phyloP scores from a whole-genome alignment of 2,113 vertebrate genomes.

The Calyptomena viridis region DNA sequence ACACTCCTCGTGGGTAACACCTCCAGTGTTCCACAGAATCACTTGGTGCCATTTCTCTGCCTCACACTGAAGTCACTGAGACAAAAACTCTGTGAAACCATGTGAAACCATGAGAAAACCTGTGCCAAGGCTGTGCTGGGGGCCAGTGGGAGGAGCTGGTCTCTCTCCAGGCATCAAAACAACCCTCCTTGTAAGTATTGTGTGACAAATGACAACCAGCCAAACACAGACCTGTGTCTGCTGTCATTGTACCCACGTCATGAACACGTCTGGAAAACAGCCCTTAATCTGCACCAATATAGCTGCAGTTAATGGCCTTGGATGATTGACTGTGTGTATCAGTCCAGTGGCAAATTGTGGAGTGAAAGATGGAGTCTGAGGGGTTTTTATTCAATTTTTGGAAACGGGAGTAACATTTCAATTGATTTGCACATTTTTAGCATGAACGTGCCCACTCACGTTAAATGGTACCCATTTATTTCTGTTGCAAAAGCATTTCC shows the following conservation, averaged over 20 bases:
- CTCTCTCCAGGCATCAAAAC: background rate
- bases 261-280: background rate
- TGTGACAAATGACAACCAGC: background rate
- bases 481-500: background rate
- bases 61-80: background rate
- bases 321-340: background rate
- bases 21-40: background rate
- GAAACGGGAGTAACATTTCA: background rate
- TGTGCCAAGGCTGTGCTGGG: background rate
- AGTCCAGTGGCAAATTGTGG: background rate
- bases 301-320: background rate
- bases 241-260: rapidly evolving
- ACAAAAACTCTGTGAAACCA: background rate
- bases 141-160: background rate
- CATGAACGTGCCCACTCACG: background rate
- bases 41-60: background rate
- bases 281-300: background rate
- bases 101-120: too few species aligned
- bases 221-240: background rate
- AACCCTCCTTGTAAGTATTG: rapidly evolving
- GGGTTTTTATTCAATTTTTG: background rate
- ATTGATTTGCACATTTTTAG: background rate
- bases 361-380: background rate
- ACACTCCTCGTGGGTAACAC: background rate
- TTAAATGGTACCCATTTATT: background rate